A percentile compares a stretch with the other conserved stretches of the same genome.
Conservation (phyloP, 2,113 vertebrate genomes). For the Apodemus sylvaticus region DNA sequence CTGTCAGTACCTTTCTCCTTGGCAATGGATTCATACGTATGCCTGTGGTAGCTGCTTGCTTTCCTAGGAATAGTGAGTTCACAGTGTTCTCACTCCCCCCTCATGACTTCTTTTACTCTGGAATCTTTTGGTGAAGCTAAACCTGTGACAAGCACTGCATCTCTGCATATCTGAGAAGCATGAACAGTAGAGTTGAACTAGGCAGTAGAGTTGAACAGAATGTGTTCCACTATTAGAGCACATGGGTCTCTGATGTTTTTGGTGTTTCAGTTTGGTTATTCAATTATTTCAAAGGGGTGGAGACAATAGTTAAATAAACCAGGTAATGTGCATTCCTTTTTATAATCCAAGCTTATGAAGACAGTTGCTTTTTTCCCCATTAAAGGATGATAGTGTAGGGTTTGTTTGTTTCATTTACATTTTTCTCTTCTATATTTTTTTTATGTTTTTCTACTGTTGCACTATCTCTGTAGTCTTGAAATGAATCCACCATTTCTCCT, state of each 20-base stretch:
- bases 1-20: background rate
- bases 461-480: constrained; percentile 41
- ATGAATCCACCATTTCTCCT: constrained; percentile 35
- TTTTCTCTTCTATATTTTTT: constrained; percentile 30
- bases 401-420: background rate
- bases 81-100: background rate
- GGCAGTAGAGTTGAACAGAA: no score
- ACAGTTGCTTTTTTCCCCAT: background rate
- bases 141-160: background rate
- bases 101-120: background rate
- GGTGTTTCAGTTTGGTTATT: background rate
- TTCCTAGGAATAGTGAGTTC: background rate
- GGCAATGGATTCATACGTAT: background rate
- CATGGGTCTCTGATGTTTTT: background rate
- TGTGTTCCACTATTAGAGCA: background rate
- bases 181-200: background rate
- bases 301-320: background rate
- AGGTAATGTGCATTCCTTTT: background rate
- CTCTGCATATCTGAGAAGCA: background rate
- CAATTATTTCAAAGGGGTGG: background rate
- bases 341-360: background rate
- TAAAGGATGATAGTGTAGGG: background rate
- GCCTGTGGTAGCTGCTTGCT: background rate
- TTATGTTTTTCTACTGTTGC: constrained; percentile 8
- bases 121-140: background rate